Base-by-base conservation (phyloP, 2,888 invertebrate species). In the Morpho achilles region DNA sequence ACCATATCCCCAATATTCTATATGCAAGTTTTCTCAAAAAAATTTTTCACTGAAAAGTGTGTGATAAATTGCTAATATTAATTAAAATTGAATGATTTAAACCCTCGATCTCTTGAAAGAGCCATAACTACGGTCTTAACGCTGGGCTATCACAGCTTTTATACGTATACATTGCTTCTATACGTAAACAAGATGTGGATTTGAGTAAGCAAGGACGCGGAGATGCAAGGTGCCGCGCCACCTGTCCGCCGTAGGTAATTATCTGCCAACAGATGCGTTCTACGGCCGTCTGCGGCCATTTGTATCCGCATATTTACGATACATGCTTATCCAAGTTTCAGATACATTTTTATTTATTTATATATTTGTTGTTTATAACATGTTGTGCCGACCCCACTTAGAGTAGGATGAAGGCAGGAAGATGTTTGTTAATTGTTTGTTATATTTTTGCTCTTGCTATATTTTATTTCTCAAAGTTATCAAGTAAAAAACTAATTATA, bases 171-270 rank as follows among this genome's bases (percentile, higher is more conserved):
- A 5, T 32, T 32, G 32, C 5, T 32, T 32, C 5, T 5, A 5
- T 32, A 9, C 42, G 48, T 5, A 42, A 54, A 48, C 40, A 54
- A 54, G 54, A 48, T 22, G 41, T 54, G 48, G 40, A 52, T 48
- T 41, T 39, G 40, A 45, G 51, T 10, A 41, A 50, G 69, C 74
- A 74, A 78, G 75, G 76, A 72, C 74, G 73, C 72, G 67, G 62
- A 75, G 78, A 79, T 79, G 86, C 88, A 88, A 88, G 88, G 89
- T 88, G 90, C 71, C 76, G 71, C 67, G 69, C 78, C 89, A 89
- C 90, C 89, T 88, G 89, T 87, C 80, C 73, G 73, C 69, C 48
- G 61, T 59, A 59, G 67, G 74, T 73, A 82, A 88, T 89, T 86
- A 85, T 86, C 85, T 79, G 72, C 68, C 78, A 87, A 87, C 88